Evolutionary conservation across 2,888 invertebrate species (phyloP).

Genomic region (Belgica antarctica): DNA sequence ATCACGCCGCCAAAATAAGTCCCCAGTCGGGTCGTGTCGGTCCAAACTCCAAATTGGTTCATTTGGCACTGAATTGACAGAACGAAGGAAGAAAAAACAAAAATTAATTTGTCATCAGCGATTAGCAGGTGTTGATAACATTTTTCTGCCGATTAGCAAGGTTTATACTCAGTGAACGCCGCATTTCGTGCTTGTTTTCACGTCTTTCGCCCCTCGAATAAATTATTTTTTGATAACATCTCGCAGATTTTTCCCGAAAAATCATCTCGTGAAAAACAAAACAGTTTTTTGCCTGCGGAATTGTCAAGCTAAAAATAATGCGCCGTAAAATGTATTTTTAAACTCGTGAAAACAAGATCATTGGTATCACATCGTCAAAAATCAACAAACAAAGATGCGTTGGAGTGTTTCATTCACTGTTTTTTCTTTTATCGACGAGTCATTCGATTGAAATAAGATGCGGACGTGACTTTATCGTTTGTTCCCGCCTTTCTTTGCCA

Average conservation of each 20-base stretch:
- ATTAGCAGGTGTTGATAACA: conserved; percentile 21
- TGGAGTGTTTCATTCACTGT: neutral
- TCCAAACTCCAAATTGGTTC: conserved; percentile 56
- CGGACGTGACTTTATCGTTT: neutral
- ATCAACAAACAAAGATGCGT: conserved; percentile 3
- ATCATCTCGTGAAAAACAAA: too few relatives aligned
- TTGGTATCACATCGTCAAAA: too few relatives aligned
- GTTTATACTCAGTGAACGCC: neutral
- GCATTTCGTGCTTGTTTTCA: neutral
- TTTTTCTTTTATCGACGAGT: neutral
- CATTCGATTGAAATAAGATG: neutral
- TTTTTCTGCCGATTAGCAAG: conserved; percentile 8
- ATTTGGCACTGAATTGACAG: conserved; percentile 48
- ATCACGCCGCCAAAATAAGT: conserved; percentile 55
- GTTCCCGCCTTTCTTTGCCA: neutral
- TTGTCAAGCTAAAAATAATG: neutral
- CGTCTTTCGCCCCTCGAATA: neutral
- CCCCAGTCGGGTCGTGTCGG: conserved; percentile 50
- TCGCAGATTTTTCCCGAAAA: too few relatives aligned
- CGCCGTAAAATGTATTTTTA: neutral
- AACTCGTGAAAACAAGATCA: neutral
- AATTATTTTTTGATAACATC: too few relatives aligned
- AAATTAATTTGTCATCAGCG: conserved; percentile 11
- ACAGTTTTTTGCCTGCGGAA: too few relatives aligned
- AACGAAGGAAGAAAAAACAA: conserved; percentile 5